phyloP scores from a whole-genome alignment of 2,888 invertebrate species.

The Erannis defoliaria region DNA sequence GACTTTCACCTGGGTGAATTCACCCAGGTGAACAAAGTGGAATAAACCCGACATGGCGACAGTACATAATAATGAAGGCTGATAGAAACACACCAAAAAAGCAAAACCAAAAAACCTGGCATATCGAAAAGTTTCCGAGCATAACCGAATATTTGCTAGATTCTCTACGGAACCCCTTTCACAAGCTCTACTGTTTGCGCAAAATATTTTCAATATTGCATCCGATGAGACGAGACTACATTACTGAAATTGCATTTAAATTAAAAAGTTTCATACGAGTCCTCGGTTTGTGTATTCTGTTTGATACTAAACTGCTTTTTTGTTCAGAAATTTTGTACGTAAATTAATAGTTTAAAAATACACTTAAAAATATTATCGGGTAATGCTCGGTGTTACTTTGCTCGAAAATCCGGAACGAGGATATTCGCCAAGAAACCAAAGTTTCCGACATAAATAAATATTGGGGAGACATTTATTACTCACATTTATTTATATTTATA shows the following conservation, averaged over 20 bases:
- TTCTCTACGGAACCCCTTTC: conserved; percentile 3
- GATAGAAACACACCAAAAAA: neutral
- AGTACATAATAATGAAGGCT: too few relatives aligned
- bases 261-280: conserved; percentile 10
- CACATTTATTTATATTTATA: too few relatives aligned
- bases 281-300: conserved; percentile 14
- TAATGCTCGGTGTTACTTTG: too few relatives aligned
- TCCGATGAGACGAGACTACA: conserved; percentile 13
- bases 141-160: neutral
- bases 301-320: conserved; percentile 11
- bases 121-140: neutral
- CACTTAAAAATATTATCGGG: too few relatives aligned
- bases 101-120: neutral
- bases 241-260: conserved; percentile 29
- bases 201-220: conserved; percentile 28
- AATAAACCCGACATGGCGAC: too few relatives aligned
- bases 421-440: too few relatives aligned
- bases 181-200: conserved; percentile 19
- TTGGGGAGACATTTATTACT: too few relatives aligned
- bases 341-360: neutral
- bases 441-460: too few relatives aligned
- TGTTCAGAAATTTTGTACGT: neutral
- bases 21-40: too few relatives aligned
- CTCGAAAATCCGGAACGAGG: too few relatives aligned
- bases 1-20: too few relatives aligned